Conservation (phyloP, 1,140 invertebrate genomes). For the Battus philenor region DNA sequence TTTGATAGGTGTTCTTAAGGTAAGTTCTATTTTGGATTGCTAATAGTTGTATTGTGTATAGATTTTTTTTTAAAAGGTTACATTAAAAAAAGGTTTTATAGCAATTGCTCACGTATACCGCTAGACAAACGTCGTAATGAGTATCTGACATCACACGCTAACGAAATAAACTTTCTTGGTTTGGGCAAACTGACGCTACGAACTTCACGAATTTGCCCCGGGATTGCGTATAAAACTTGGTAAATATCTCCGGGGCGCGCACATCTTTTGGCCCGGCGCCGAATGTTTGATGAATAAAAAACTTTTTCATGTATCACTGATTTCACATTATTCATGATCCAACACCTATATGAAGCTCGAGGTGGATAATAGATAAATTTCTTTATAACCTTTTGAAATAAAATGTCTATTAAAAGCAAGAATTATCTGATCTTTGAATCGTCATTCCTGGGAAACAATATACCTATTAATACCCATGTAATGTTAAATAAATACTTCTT, state of each 20-base stretch:
- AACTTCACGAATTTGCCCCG: constrained; percentile 15
- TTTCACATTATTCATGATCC: constrained; percentile 10
- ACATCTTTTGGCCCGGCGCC: constrained; percentile 14
- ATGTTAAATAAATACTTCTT: too few relatives aligned
- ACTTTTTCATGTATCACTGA: constrained; percentile 14
- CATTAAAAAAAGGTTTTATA: not conserved
- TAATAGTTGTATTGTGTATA: not conserved
- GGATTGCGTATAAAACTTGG: constrained; percentile 18
- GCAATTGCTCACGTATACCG: constrained; percentile 6
- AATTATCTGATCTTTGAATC: too few relatives aligned
- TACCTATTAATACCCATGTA: too few relatives aligned
- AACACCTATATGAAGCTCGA: too few relatives aligned
- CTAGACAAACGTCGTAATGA: constrained; percentile 16
- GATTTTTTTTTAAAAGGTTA: not conserved
- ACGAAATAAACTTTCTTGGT: constrained; percentile 16
- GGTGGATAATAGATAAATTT: too few relatives aligned
- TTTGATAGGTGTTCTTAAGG: too few relatives aligned
- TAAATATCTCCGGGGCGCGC: constrained; percentile 16
- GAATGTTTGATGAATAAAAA: constrained; percentile 17
- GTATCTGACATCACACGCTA: constrained; percentile 9
- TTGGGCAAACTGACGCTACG: constrained; percentile 11
- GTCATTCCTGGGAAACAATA: too few relatives aligned
- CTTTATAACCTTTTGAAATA: too few relatives aligned
- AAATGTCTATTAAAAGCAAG: too few relatives aligned
- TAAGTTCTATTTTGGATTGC: too few relatives aligned